Evolutionary conservation across 2,888 invertebrate genomes (phyloP).

Genomic region (Ferrisia virgata): DNA sequence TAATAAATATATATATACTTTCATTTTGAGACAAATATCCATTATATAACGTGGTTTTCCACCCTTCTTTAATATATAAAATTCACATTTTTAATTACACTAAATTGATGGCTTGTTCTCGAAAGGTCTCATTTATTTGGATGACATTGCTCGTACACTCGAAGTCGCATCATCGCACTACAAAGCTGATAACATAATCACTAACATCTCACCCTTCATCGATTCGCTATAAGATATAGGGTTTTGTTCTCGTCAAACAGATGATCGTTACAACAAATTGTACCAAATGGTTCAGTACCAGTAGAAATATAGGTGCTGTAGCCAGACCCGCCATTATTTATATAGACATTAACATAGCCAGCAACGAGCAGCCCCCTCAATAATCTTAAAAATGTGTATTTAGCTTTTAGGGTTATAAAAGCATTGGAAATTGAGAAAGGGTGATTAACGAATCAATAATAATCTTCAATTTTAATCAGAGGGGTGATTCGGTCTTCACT

Average conservation of each 20-base stretch:
- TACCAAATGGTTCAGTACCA: background rate
- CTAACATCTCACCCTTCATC: background rate
- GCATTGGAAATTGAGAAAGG: background rate
- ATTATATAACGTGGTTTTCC: background rate
- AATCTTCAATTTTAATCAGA: constrained; percentile 1
- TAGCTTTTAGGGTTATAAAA: background rate
- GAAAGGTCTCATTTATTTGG: background rate
- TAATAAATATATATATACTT: too few species aligned
- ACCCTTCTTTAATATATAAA: too few species aligned
- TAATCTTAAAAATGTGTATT: background rate
- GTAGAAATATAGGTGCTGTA: background rate
- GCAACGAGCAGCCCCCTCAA: too few species aligned
- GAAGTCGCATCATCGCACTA: background rate
- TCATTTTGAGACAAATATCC: background rate
- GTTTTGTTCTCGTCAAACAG: background rate
- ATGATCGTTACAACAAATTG: background rate
- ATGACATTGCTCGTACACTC: background rate
- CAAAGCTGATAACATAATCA: background rate
- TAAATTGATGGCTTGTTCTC: background rate
- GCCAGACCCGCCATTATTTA: background rate
- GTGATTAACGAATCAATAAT: constrained; percentile 3
- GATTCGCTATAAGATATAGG: background rate
- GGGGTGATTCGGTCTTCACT: background rate
- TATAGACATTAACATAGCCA: too few species aligned
- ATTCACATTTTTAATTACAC: background rate